Evolutionary conservation across 2,888 invertebrate species (phyloP).

Genomic region (Abrostola tripartita): DNA sequence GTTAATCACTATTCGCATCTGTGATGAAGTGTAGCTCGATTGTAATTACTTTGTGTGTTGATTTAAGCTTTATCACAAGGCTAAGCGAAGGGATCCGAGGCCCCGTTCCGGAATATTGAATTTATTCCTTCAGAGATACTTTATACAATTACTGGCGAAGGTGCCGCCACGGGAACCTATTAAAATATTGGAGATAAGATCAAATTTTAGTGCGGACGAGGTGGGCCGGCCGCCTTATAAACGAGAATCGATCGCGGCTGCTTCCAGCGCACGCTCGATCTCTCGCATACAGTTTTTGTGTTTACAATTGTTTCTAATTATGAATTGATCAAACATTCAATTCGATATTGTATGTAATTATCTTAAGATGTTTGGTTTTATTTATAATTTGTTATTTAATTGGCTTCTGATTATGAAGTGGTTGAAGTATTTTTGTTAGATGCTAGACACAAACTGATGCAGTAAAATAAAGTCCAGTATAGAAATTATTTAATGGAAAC

Average conservation of each 20-base stretch:
- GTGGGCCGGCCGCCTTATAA: slow-evolving; percentile 82
- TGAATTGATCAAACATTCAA: slow-evolving; percentile 84
- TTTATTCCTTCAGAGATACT: slow-evolving; percentile 80
- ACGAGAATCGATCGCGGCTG: slow-evolving; percentile 79
- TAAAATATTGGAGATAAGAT: slow-evolving; percentile 87
- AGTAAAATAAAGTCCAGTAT: not conserved
- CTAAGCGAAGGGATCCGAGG: slow-evolving; percentile 66
- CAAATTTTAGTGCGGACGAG: slow-evolving; percentile 83
- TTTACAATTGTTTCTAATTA: slow-evolving; percentile 87
- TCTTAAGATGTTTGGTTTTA: slow-evolving; percentile 76
- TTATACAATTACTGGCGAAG: slow-evolving; percentile 84
- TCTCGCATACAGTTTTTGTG: slow-evolving; percentile 79
- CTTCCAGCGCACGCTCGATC: slow-evolving; percentile 72
- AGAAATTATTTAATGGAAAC: not conserved
- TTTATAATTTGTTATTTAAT: slow-evolving; percentile 84
- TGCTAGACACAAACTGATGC: not conserved
- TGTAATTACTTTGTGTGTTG: slow-evolving; percentile 87
- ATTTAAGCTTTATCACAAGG: slow-evolving; percentile 85
- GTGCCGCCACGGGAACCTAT: slow-evolving; percentile 87
- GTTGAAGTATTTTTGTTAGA: slow-evolving; percentile 57
- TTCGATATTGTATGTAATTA: slow-evolving; percentile 84
- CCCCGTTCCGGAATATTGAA: slow-evolving; percentile 77
- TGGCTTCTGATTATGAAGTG: slow-evolving; percentile 79
- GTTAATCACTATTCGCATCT: slow-evolving; percentile 86
- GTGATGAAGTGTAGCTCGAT: slow-evolving; percentile 83